These are phyloP conservation scores for Lasioglossum baleicum DNA, from an alignment of 1,140 invertebrate genomes.

Conservation along the genomic window DNA sequence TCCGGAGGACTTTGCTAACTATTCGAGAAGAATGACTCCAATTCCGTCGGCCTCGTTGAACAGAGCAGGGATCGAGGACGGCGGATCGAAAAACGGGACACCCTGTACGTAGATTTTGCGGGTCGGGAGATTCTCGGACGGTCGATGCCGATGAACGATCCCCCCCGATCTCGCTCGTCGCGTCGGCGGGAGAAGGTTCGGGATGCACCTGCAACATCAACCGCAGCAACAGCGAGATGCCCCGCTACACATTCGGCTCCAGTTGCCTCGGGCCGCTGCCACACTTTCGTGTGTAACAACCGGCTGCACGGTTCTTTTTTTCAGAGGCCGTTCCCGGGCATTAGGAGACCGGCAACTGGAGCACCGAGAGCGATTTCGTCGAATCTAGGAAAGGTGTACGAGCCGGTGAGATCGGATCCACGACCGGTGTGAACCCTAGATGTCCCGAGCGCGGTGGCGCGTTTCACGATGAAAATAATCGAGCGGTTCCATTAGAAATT, in stretches of 20 bases:
- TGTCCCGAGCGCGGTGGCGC: too few relatives aligned
- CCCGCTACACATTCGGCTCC: constrained; percentile 8
- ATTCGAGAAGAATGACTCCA: too few relatives aligned
- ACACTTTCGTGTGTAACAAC: constrained; percentile 53
- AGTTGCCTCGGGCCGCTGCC: constrained; percentile 43
- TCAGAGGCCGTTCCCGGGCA: constrained; percentile 37
- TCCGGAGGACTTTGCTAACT: too few relatives aligned
- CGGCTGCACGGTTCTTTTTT: constrained; percentile 15
- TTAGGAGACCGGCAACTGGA: constrained; percentile 64
- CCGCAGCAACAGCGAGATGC: background rate
- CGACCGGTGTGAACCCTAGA: too few relatives aligned
- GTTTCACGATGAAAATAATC: background rate
- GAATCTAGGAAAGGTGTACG: constrained; percentile 38
- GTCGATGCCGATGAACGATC: constrained; percentile 59
- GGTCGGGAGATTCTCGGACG: constrained; percentile 11
- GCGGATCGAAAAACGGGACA: too few relatives aligned
- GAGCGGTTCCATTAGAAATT: background rate
- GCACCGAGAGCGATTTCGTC: constrained; percentile 55
- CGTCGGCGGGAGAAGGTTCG: constrained; percentile 20
- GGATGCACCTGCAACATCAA: constrained; percentile 33
- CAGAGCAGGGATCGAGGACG: too few relatives aligned
- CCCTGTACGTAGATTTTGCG: constrained; percentile 18
- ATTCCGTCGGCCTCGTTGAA: too few relatives aligned
- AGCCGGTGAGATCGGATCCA: too few relatives aligned
- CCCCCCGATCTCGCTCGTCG: constrained; percentile 17